Conservation (phyloP, 2,797 vertebrate species). For the Enteromius afrohamiltoni region DNA sequence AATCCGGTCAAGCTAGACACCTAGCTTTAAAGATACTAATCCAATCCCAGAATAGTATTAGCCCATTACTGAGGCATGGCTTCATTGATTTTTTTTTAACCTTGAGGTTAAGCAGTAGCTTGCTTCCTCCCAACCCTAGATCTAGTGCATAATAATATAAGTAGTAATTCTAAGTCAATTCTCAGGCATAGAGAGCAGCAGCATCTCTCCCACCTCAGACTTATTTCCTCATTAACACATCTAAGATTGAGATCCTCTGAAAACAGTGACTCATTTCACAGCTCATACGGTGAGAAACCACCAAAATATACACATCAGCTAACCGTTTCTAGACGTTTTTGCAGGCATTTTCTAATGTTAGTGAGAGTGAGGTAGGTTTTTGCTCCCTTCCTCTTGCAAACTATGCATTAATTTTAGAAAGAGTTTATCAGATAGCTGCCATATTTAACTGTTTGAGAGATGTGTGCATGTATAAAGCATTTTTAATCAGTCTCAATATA, state of each 20-base stretch:
- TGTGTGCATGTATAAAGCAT: too few species aligned
- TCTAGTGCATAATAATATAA: neutral
- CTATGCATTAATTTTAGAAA: neutral
- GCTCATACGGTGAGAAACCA: slow-evolving; percentile 36
- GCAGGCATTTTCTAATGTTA: neutral
- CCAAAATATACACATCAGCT: neutral
- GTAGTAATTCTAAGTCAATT: slow-evolving; percentile 9
- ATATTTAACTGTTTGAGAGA: neutral
- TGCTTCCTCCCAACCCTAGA: neutral
- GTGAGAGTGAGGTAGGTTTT: neutral
- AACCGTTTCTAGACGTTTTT: slow-evolving; percentile 35
- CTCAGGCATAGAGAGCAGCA: neutral
- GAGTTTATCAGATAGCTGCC: neutral
- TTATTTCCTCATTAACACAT: slow-evolving; percentile 44
- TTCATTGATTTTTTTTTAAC: slow-evolving; percentile 22
- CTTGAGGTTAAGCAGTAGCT: neutral
- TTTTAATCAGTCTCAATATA: neutral
- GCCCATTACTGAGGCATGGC: slow-evolving; percentile 20
- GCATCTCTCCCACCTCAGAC: slow-evolving; percentile 5
- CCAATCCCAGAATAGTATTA: slow-evolving; percentile 28
- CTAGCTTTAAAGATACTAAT: neutral
- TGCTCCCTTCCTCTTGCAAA: neutral
- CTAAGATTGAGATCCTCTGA: slow-evolving; percentile 42
- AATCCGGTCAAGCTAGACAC: slow-evolving; percentile 16
- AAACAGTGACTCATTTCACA: slow-evolving; percentile 55